Evolutionary conservation across 92 coral and sea anemone species (phyloP).

Genomic region (Muricea muricata): DNA sequence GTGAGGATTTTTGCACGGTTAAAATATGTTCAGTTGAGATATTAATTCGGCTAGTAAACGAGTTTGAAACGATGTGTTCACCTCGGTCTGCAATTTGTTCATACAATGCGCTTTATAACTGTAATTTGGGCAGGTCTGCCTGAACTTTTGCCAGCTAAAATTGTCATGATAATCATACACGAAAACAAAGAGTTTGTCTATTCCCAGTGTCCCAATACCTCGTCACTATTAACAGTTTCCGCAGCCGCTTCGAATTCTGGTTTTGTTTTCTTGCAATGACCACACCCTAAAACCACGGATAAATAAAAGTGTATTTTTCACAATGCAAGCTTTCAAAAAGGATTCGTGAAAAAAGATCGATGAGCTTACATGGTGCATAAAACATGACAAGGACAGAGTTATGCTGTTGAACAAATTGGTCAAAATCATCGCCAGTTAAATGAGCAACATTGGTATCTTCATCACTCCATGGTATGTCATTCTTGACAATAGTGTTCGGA

Average conservation of each 20-base stretch:
- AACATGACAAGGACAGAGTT: slow-evolving; percentile 91
- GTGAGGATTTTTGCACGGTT: no score
- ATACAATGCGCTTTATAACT: no score
- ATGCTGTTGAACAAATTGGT: slow-evolving; percentile 75
- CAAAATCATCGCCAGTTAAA: slow-evolving; percentile 75
- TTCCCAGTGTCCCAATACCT: no score
- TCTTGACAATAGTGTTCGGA: neutral
- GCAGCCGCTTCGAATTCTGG: slow-evolving; percentile 90
- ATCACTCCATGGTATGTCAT: slow-evolving; percentile 88
- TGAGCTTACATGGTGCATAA: slow-evolving; percentile 95
- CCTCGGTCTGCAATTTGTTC: no score
- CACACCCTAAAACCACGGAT: slow-evolving; percentile 95
- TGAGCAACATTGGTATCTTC: slow-evolving; percentile 83
- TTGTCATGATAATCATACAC: no score
- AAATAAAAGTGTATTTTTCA: neutral
- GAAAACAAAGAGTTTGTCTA: neutral
- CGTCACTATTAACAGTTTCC: slow-evolving; percentile 71
- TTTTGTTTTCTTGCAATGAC: slow-evolving; percentile 90
- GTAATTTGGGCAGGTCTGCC: no score
- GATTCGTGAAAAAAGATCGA: neutral
- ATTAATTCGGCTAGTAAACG: no score
- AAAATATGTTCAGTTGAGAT: no score
- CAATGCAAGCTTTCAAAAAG: neutral
- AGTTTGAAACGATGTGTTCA: no score
- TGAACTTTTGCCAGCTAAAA: no score